A percentile compares a stretch with the other conserved stretches of the same genome.
phyloP scores from a whole-genome alignment of 2,888 invertebrate genomes.

The Xanthorhoe designata region DNA sequence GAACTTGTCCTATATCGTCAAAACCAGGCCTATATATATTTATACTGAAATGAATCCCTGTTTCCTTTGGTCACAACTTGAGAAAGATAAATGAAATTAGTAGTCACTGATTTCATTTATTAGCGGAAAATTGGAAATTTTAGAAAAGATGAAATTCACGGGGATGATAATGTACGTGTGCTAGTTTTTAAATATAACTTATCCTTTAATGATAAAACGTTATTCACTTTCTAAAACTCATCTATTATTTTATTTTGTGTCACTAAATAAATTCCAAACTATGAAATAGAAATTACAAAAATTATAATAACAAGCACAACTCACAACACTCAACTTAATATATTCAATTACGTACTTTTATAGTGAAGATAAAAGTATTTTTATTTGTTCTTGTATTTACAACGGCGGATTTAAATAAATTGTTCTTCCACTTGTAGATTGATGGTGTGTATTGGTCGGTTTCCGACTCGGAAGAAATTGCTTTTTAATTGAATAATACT shows the following conservation, averaged over 20 bases:
- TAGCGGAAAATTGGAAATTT: no score
- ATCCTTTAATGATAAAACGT: not conserved
- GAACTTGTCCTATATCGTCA: no score
- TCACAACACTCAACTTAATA: slow-evolving; percentile 18
- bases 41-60: no score
- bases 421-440: slow-evolving; percentile 38
- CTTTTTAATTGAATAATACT: slow-evolving; percentile 84
- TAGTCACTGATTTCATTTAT: no score
- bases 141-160: no score
- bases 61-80: no score
- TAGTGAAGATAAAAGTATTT: slow-evolving; percentile 23
- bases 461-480: slow-evolving; percentile 74
- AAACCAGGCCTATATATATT: no score
- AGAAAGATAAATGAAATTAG: no score
- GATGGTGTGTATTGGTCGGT: slow-evolving; percentile 50
- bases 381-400: slow-evolving; percentile 15
- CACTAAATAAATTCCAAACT: slow-evolving; percentile 4
- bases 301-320: slow-evolving; percentile 11
- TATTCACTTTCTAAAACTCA: not conserved
- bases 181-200: not conserved
- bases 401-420: slow-evolving; percentile 18
- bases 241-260: not conserved
- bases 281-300: not conserved
- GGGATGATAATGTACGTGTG: no score
- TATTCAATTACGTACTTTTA: slow-evolving; percentile 32